Percentiles rank a stretch among this genome's conserved stretches.
phyloP scores from a whole-genome alignment of 2,113 vertebrate genomes.

The Osmerus eperlanus region DNA sequence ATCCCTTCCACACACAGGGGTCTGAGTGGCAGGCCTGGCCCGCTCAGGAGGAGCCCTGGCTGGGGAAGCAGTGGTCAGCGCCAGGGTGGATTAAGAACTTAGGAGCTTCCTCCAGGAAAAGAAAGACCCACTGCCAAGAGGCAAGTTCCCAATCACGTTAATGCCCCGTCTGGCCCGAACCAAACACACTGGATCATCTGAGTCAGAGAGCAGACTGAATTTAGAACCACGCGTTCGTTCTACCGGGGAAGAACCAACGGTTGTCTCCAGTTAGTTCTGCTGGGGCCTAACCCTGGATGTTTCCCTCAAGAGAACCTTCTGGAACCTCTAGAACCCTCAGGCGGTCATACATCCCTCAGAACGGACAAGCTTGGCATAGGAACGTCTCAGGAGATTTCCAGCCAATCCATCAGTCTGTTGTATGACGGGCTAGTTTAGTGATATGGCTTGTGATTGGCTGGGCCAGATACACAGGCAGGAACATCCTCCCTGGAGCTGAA shows the following conservation, averaged over 20 bases:
- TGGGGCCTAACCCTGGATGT: too few relatives aligned
- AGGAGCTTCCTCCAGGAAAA: conserved; percentile 44
- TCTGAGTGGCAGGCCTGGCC: conserved; percentile 42
- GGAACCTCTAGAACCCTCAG: too few relatives aligned
- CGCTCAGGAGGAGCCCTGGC: conserved; percentile 16
- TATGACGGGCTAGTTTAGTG: conserved; percentile 32
- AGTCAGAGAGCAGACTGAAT: too few relatives aligned
- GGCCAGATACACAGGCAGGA: conserved; percentile 20
- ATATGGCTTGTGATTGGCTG: conserved; percentile 41
- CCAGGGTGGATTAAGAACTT: conserved; percentile 36
- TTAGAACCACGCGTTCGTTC: too few relatives aligned
- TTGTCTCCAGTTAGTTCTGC: too few relatives aligned
- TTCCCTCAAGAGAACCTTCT: too few relatives aligned
- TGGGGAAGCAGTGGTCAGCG: conserved; percentile 40
- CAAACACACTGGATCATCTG: conserved; percentile 9
- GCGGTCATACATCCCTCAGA: conserved; percentile 24
- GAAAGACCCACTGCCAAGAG: conserved; percentile 39
- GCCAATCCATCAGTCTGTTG: conserved; percentile 35
- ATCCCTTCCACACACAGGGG: conserved; percentile 27
- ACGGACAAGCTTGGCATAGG: conserved; percentile 40
- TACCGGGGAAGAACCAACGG: too few relatives aligned
- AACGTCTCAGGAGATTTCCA: conserved; percentile 25
- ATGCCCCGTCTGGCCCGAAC: conserved; percentile 11
- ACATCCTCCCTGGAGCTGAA: conserved; percentile 54
- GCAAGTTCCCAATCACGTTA: conserved; percentile 22